Evolutionary conservation across 2,113 vertebrate genomes (phyloP).

Genomic region (Ictalurus punctatus): DNA sequence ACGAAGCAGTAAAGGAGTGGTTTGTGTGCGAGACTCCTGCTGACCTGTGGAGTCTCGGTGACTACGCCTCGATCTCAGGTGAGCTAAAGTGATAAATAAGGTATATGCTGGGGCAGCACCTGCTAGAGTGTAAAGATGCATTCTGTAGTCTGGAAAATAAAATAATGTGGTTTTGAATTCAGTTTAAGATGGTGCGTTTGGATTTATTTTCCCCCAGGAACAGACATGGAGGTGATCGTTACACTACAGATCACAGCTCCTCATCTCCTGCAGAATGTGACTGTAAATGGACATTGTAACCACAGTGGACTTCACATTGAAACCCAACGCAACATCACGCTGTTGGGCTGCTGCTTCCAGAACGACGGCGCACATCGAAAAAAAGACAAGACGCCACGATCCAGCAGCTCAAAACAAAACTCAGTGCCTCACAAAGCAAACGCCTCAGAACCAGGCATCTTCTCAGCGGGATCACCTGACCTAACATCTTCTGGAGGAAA

Average conservation of each 20-base stretch:
- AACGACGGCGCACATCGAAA: background rate
- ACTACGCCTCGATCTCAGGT: constrained; percentile 40
- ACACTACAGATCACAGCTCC: constrained; percentile 9
- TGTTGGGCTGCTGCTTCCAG: constrained; percentile 6
- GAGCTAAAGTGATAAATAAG: background rate
- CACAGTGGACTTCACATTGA: constrained; percentile 27
- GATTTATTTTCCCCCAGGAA: background rate
- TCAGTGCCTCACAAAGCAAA: background rate
- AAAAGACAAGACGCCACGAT: background rate
- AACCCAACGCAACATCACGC: background rate
- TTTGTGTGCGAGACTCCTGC: constrained; percentile 37
- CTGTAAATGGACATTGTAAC: constrained; percentile 12
- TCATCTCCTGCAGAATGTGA: constrained; percentile 25
- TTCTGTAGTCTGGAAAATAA: background rate
- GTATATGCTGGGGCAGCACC: background rate
- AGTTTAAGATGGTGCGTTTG: background rate
- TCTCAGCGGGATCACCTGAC: background rate
- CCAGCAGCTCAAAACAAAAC: background rate
- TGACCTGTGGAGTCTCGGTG: constrained; percentile 18
- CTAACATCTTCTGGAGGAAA: background rate
- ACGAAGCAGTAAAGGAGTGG: constrained; percentile 20
- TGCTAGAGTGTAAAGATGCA: background rate
- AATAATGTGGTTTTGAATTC: background rate
- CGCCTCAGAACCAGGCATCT: background rate
- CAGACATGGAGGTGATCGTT: constrained; percentile 14